Conservation (phyloP, 2,113 vertebrate genomes). For the Eptatretus burgeri region DNA sequence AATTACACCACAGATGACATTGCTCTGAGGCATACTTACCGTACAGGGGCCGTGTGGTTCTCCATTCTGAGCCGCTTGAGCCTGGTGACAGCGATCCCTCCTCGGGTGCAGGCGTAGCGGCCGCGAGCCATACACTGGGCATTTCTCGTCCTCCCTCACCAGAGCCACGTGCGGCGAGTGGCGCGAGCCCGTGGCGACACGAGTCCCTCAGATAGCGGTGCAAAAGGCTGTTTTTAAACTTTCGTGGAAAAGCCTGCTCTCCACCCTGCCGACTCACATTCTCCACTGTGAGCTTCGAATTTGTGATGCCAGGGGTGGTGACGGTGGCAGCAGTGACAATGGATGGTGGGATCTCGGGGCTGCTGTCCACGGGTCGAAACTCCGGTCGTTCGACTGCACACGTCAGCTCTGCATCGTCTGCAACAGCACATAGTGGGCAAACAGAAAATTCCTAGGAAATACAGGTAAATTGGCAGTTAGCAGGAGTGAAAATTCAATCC, state of each 20-base stretch:
- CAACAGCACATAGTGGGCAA: no score
- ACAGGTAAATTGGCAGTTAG: no score
- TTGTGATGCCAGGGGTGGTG: background rate
- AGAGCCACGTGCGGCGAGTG: background rate
- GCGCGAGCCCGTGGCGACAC: background rate
- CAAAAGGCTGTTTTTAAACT: conserved; percentile 1
- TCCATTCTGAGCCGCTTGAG: background rate
- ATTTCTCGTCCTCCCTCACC: background rate
- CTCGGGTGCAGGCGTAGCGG: background rate
- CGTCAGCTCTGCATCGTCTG: no score
- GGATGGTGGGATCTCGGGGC: no score
- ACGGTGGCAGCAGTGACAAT: no score
- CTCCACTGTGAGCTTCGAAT: conserved; percentile 2
- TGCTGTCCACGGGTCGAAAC: no score
- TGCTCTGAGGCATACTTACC: no score
- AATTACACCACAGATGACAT: no score
- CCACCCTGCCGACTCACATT: background rate
- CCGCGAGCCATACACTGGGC: background rate
- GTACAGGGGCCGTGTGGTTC: no score
- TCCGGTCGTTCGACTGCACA: no score
- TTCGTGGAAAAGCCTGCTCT: background rate
- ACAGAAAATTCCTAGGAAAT: no score
- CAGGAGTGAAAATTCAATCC: no score
- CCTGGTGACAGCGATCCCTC: background rate
- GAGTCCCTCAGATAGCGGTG: conserved; percentile 2